Conservation (phyloP, 2,888 invertebrate genomes). For the Chymomyza caudatula region DNA sequence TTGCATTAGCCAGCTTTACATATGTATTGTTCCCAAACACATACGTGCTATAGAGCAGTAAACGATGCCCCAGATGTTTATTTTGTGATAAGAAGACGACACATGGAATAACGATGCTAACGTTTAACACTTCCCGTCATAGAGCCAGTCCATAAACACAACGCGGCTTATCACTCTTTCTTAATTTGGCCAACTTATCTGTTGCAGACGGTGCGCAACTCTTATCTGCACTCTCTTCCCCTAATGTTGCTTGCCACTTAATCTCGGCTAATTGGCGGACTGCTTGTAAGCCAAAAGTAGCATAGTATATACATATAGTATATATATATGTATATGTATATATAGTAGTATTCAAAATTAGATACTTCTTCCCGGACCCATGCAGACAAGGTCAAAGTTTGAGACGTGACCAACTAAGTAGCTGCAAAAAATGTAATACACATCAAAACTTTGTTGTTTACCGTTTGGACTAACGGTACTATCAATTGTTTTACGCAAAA, state of each 20-base stretch:
- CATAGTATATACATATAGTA: too few species aligned
- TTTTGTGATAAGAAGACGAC: background rate
- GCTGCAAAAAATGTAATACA: background rate
- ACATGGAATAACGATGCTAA: background rate
- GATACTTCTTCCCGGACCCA: background rate
- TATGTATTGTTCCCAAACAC: background rate
- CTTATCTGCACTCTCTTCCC: background rate
- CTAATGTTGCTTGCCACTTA: too few species aligned
- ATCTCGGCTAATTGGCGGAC: too few species aligned
- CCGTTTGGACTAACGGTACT: background rate
- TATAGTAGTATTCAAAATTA: background rate
- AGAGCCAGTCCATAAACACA: background rate
- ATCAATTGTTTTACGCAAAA: background rate
- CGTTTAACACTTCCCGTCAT: background rate
- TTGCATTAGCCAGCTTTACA: too few species aligned
- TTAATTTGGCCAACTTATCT: background rate
- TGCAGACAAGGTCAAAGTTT: background rate
- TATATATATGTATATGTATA: too few species aligned
- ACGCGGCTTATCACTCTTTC: background rate
- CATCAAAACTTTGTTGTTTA: background rate
- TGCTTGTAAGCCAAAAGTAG: too few species aligned
- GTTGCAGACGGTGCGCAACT: background rate
- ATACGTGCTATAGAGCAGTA: conserved; percentile 28
- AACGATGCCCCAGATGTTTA: background rate
- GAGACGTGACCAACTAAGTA: background rate